Base-by-base conservation (phyloP, 2,797 vertebrate species). In the Pseudotriccus pelzelni region DNA sequence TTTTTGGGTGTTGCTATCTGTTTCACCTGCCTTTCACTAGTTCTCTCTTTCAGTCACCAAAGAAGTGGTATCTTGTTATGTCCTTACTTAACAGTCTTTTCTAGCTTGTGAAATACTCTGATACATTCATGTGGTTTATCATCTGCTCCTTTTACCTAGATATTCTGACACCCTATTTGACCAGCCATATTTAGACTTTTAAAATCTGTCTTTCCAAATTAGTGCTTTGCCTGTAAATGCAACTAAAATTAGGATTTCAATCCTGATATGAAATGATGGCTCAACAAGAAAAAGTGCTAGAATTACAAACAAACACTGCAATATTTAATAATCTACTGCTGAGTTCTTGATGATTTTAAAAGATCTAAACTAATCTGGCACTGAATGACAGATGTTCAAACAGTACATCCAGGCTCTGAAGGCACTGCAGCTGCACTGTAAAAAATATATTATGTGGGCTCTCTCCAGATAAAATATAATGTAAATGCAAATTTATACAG, bases 201-300 rank as follows among this genome's bases (percentile, higher is more conserved):
- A 67, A 69, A 52, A 18, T 52, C 27, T 30, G 28, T 70, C 50
- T 93, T 92, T 30, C 52, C 49, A 86, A 90, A 43, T 73, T 66
- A 89, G 25, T 82, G 24, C 55, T 89, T 82, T 92, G 80, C 47
- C 34, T 86, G 17, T 39, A 86, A 93, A 88, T 69, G 52, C 30
- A 59, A 58, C 82, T 94, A 87, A 92, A 92, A 91, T 95, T 92
- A 93, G 90, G 18, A 79, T 79, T 94, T 90, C 30, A 63, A 53
- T 84, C 47, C 77, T 87, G 76, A 79, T 81, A 87, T 69, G 87
- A 93, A 92, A 82, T 92, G 94, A 97, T 91, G 70, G 74, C 68
- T 93, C 76, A 95, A 94, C 77, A 94, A 84, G 47, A 86, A 85
- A 50, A 50, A 50, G 56, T 76, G 37, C 28, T 69, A 44, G 63